Evolutionary conservation across 2,113 vertebrate genomes (phyloP), one percentile per base, ranked within the genome.

Genomic region (Notarius lentiginosus): DNA sequence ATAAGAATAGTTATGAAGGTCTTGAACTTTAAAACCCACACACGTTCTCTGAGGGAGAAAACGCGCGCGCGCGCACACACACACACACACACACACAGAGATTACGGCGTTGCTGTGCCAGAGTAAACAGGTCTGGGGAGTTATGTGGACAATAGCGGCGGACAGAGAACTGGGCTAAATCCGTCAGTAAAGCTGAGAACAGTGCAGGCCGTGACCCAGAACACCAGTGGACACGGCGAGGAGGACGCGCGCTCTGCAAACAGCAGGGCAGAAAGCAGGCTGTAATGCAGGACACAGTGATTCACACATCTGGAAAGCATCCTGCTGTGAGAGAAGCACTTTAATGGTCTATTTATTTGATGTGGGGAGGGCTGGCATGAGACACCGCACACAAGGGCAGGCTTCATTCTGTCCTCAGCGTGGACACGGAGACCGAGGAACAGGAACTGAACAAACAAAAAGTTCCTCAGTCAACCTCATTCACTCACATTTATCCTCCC

Each of bases 291-390:
- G 77, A n/a, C n/a, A 72, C 14, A 10, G 79, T 61, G 66, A 86
- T 60, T 68, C 49, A 75, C 14, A 58, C 76, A 86, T 86, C 84
- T 86, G 84, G 84, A 68, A 86, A 70, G 6, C 75, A 56, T 86
- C 84, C 61, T 47, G 84, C 76, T 79, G 75, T 2, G 63, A 58
- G 65, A 80, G 76, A 56, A 79, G 61, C 27, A 66, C 75, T 80
- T 80, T 86, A 80, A 86, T 70, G 84, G 76, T 80, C 12, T 56
- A 80, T 70, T 70, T 80, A 41, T 66, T 80, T 86, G 76, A 86
- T 80, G 27, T 80, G 84, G 61, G 84, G 49, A 27, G 60, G 5
- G 49, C 63, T 11, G 61, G 63, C 47, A 61, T 53, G 58, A 79
- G 84, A 56, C 41, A 79, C 2, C 49, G 47, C 76, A 68, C 76